Conservation (phyloP, 2,888 invertebrate species). For the Drosophila basisetae region DNA sequence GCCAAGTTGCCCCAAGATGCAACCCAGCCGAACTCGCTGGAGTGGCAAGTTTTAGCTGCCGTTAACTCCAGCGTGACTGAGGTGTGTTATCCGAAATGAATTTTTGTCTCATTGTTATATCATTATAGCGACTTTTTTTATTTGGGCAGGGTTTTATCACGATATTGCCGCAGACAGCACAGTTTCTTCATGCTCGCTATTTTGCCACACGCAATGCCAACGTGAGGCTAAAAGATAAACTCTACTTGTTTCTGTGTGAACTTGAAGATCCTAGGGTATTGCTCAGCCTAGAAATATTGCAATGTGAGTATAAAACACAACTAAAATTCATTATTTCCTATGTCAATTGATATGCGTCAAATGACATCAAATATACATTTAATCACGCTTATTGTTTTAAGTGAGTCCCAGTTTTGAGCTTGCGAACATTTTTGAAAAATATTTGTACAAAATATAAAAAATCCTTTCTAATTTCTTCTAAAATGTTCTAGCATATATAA, state of each 20-base stretch:
- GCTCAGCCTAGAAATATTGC: slow-evolving; percentile 75
- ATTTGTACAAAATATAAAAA: background rate
- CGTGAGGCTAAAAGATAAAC: slow-evolving; percentile 83
- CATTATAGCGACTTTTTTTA: background rate
- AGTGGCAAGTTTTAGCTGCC: slow-evolving; percentile 69
- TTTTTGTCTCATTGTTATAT: background rate
- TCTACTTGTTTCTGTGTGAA: slow-evolving; percentile 82
- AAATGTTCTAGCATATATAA: background rate
- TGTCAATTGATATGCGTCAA: background rate
- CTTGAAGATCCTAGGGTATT: slow-evolving; percentile 76
- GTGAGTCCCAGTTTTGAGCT: background rate
- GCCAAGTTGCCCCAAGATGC: slow-evolving; percentile 50
- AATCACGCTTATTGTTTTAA: background rate
- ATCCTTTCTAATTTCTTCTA: background rate
- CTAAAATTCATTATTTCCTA: background rate
- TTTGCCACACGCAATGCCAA: slow-evolving; percentile 83
- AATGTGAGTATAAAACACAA: slow-evolving; percentile 74
- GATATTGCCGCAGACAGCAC: slow-evolving; percentile 72
- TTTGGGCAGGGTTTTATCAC: slow-evolving; percentile 82
- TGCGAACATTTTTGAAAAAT: background rate
- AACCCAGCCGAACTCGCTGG: slow-evolving; percentile 38
- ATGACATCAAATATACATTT: background rate
- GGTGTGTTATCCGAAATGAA: slow-evolving; percentile 54
- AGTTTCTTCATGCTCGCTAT: slow-evolving; percentile 81
- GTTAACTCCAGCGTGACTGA: slow-evolving; percentile 76